These are phyloP conservation scores for Paraplagusia blochii DNA, from an alignment of 2,113 vertebrate species.

Conservation along the genomic window DNA sequence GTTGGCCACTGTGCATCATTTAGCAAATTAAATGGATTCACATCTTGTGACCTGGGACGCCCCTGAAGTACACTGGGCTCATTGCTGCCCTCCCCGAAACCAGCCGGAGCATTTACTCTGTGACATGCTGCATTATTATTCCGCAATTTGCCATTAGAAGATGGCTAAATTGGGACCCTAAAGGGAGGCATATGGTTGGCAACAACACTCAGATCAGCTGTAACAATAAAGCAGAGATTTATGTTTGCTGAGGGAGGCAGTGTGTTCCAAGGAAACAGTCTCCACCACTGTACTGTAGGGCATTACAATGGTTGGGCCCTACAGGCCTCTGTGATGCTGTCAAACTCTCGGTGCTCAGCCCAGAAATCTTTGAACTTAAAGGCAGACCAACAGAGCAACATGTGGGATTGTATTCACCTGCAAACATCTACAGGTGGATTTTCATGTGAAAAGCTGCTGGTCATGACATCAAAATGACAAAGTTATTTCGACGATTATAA, in stretches of 20 bases:
- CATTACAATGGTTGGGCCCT: not conserved
- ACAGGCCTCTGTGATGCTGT: not conserved
- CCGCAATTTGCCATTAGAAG: not conserved
- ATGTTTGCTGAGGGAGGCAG: not conserved
- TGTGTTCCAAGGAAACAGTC: not conserved
- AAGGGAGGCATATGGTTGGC: not conserved
- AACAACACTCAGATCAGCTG: constrained; percentile 4
- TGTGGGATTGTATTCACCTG: not conserved
- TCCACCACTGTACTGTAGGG: not conserved
- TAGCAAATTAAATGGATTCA: not conserved
- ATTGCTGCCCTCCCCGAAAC: not conserved
- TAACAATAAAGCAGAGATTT: not conserved
- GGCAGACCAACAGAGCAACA: not conserved
- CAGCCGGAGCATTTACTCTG: not conserved
- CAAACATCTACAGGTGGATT: no score
- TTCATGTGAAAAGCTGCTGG: no score
- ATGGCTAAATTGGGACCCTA: not conserved
- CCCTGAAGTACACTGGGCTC: not conserved
- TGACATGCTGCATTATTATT: not conserved
- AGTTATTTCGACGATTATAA: not conserved
- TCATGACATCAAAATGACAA: no score
- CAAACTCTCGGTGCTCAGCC: not conserved
- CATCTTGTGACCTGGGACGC: not conserved
- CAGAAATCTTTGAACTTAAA: not conserved
- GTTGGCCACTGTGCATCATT: not conserved